phyloP scores from a whole-genome alignment of 2,888 invertebrate species.

The Drepana falcataria region DNA sequence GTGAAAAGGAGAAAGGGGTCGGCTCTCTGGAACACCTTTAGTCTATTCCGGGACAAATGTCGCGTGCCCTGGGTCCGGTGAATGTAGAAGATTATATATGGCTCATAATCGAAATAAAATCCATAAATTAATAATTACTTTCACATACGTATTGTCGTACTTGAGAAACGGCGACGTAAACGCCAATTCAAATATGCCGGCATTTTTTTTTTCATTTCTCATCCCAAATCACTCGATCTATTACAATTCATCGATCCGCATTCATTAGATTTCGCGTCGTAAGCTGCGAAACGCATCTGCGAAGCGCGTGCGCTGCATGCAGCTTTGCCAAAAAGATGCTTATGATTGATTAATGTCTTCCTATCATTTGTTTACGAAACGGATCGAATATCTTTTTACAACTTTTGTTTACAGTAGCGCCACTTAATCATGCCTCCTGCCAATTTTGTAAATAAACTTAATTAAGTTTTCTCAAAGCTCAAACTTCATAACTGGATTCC shows the following conservation, averaged over 20 bases:
- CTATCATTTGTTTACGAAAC: constrained; percentile 26
- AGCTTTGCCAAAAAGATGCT: constrained; percentile 51
- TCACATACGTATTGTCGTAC: too few relatives aligned
- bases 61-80: constrained; percentile 51
- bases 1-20: constrained; percentile 58
- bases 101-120: too few relatives aligned
- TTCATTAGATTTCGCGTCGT: constrained; percentile 19
- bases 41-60: constrained; percentile 41
- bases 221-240: neutral
- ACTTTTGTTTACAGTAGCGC: constrained; percentile 9
- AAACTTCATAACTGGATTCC: too few relatives aligned
- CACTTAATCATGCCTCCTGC: neutral
- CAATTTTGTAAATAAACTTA: too few relatives aligned
- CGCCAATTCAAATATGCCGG: too few relatives aligned
- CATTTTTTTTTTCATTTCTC: neutral
- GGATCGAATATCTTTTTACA: constrained; percentile 29
- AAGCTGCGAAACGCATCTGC: constrained; percentile 54
- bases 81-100: too few relatives aligned
- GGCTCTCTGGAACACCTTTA: constrained; percentile 48
- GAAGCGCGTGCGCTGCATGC: constrained; percentile 38
- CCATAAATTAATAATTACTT: too few relatives aligned
- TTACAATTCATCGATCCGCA: constrained; percentile 6
- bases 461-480: too few relatives aligned
- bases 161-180: too few relatives aligned
- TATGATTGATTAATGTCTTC: constrained; percentile 48